Percentiles rank a stretch among this genome's conserved stretches.
Evolutionary conservation across 2,888 invertebrate species (phyloP).

Genomic region (Stenolophus ochropezus): DNA sequence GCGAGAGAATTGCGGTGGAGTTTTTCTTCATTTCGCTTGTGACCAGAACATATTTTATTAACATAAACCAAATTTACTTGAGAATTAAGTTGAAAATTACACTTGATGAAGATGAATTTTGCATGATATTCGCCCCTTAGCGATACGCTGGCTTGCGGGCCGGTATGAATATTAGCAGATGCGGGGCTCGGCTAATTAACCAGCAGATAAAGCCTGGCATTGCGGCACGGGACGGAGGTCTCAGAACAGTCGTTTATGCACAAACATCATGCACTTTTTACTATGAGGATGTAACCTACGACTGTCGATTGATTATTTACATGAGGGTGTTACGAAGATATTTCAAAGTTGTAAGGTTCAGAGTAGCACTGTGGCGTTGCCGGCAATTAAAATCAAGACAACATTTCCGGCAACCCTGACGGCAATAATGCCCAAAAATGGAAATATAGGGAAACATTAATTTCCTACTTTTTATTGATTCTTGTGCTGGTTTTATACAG

Average conservation of each 20-base stretch:
- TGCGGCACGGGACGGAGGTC: slow-evolving; percentile 21
- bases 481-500: no score
- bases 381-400: no score
- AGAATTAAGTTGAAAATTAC: slow-evolving; percentile 60
- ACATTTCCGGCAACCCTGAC: no score
- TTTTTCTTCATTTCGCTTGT: slow-evolving; percentile 52
- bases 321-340: no score
- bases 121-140: slow-evolving; percentile 52
- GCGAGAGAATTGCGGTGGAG: neutral
- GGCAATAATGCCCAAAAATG: no score
- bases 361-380: no score
- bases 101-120: slow-evolving; percentile 60
- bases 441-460: no score
- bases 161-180: slow-evolving; percentile 54
- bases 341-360: no score
- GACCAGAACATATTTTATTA: slow-evolving; percentile 58
- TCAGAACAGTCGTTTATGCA: neutral
- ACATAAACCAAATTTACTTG: slow-evolving; percentile 59
- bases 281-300: no score
- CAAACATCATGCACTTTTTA: no score
- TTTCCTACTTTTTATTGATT: no score
- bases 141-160: neutral
- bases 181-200: slow-evolving; percentile 51
- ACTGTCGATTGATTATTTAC: no score
- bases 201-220: slow-evolving; percentile 56